These are phyloP conservation scores for Xenus cinereus DNA, from an alignment of 2,113 vertebrate genomes.

Conservation along the genomic window DNA sequence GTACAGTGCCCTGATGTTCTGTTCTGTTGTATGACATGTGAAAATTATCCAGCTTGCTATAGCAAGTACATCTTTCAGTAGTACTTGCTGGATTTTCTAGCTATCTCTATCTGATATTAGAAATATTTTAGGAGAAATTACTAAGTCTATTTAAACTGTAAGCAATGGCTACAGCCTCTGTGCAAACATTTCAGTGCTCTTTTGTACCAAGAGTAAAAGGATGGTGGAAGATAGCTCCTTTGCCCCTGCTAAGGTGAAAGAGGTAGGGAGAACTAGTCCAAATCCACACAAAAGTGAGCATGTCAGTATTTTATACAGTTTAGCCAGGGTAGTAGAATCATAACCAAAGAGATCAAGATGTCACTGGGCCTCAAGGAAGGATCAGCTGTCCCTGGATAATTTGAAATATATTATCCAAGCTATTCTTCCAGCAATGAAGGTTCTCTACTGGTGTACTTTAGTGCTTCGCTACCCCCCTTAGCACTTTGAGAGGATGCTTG, in stretches of 20 bases:
- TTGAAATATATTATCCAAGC: background rate
- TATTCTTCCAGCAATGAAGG: background rate
- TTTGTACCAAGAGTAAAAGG: background rate
- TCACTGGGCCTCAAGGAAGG: background rate
- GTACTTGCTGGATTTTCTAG: background rate
- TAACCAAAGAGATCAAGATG: background rate
- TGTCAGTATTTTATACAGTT: background rate
- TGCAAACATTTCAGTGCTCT: background rate
- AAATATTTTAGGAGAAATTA: background rate
- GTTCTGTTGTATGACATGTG: fast-evolving
- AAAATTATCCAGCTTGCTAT: background rate
- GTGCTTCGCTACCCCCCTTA: background rate
- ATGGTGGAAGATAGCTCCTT: background rate
- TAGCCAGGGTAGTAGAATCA: background rate
- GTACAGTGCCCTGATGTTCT: background rate
- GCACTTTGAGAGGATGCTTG: background rate
- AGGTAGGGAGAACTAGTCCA: background rate
- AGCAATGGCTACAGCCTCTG: background rate
- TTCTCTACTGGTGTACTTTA: background rate
- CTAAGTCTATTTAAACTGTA: background rate
- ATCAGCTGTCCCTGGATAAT: background rate
- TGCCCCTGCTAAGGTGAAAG: background rate
- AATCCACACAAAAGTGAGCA: background rate
- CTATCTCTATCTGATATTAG: background rate
- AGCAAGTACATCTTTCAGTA: background rate